These are phyloP conservation scores for Lepidothrix coronata DNA, from an alignment of 2,113 vertebrate species.

Conservation along the genomic window DNA sequence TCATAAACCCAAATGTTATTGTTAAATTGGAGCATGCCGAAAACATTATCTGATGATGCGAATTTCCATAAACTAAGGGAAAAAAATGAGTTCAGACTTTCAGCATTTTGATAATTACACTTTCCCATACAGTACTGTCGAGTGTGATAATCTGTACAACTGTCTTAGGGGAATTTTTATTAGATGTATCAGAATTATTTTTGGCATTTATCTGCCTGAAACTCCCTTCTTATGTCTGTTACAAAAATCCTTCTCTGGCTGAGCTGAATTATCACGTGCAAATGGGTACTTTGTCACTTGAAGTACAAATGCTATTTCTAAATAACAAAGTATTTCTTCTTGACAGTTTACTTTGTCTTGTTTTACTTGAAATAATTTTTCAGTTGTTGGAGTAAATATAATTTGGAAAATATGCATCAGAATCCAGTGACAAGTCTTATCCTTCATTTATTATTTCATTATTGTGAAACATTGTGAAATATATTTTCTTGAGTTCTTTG, in stretches of 20 bases:
- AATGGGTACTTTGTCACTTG: slow-evolving; percentile 3
- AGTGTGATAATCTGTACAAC: not conserved
- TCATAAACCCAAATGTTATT: not conserved
- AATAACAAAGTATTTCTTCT: slow-evolving; percentile 6
- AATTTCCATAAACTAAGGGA: slow-evolving; percentile 29
- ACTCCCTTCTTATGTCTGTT: slow-evolving; percentile 8
- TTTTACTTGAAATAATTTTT: not conserved
- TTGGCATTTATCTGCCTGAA: slow-evolving; percentile 39
- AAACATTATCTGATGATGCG: not conserved
- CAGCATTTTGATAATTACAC: not conserved
- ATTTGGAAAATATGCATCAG: slow-evolving; percentile 12
- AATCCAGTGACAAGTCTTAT: not conserved
- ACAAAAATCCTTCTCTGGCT: slow-evolving; percentile 41
- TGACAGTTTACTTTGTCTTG: not conserved
- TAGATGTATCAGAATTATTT: slow-evolving; percentile 48
- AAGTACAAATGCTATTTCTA: not conserved
- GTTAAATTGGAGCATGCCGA: not conserved
- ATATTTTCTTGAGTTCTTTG: not conserved
- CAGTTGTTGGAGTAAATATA: not conserved
- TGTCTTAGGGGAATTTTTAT: slow-evolving; percentile 19
- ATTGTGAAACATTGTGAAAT: not conserved
- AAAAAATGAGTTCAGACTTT: not conserved
- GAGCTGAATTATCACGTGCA: not conserved
- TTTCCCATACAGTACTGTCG: not conserved
- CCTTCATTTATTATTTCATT: not conserved